Percentiles rank a stretch among this genome's conserved stretches.
phyloP scores from a whole-genome alignment of 2,888 invertebrate genomes.

The Dicyrtomina minuta region DNA sequence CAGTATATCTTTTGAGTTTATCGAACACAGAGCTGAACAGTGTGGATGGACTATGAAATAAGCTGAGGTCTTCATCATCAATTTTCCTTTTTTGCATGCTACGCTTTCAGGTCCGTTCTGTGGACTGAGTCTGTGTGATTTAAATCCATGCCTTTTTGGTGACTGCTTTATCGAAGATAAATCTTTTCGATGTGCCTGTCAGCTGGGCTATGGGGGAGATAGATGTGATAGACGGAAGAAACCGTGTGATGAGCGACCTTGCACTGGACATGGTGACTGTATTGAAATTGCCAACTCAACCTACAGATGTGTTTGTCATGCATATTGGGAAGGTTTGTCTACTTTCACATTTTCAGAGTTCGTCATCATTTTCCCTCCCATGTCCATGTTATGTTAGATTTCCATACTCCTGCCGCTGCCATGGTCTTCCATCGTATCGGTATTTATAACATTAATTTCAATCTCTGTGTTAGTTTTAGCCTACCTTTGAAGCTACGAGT shows the following conservation, averaged over 20 bases:
- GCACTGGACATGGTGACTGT: constrained; percentile 74
- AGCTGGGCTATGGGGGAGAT: constrained; percentile 51
- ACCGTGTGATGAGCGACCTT: constrained; percentile 72
- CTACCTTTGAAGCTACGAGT: too few species aligned
- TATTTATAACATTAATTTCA: too few species aligned
- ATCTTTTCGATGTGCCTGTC: constrained; percentile 46
- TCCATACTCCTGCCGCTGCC: too few species aligned
- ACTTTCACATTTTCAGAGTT: too few species aligned
- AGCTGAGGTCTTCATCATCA: too few species aligned
- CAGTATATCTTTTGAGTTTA: too few species aligned
- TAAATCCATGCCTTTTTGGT: constrained; percentile 69
- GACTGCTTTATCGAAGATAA: constrained; percentile 62
- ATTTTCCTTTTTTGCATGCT: neutral
- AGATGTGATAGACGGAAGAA: constrained; percentile 67
- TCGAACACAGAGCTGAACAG: too few species aligned
- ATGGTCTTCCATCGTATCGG: too few species aligned
- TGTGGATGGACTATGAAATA: neutral
- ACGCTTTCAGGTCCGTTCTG: constrained; percentile 70
- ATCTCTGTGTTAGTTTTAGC: too few species aligned
- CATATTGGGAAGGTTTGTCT: constrained; percentile 68
- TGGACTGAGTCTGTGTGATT: constrained; percentile 72
- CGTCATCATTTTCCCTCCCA: too few species aligned
- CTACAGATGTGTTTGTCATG: constrained; percentile 71
- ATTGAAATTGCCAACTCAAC: constrained; percentile 63
- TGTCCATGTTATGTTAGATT: too few species aligned